Base-by-base conservation (phyloP, 2,888 invertebrate species). In the Palloptera scutellata region DNA sequence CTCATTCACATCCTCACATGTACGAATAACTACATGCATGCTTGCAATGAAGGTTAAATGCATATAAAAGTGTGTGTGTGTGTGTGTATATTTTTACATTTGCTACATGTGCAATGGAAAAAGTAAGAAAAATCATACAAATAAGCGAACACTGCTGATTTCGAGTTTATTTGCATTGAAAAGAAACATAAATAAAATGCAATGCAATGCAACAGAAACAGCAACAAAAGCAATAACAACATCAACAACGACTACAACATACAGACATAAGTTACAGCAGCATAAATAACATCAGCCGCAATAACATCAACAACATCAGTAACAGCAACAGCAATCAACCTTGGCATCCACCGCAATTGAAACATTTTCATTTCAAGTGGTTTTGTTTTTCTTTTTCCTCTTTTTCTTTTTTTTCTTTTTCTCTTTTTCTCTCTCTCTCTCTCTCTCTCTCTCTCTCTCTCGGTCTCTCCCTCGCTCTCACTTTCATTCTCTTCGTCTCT, bases 131-230 rank as follows among this genome's bases (percentile, higher is more conserved):
- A 60, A 60, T 60, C 51, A 51, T 51, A 30, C 30, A 30, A 30
- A 30, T 30, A 30, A 30, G 6, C 30, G 30, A 30, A 30, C 6
- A 6, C 30, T 30, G 30, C 30, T 30, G 30, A 30, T 30, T 30
- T 30, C 6, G 30, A 30, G 30, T 30, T 30, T 30, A 30, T 30
- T 30, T 30, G 30, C 30, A 4, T 30, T 30, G 30, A 30, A 30
- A 30, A 30, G 30, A 30, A 79, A 76, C 77, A 77, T 81, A 83
- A 83, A 83, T 83, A 82, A 83, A 83, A 79, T 77, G 73, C 76
- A 78, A 76, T 42, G 45, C 42, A 60, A 66, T 59, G 58, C 60
- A 66, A 60, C 60, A 42, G 60, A 45, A 65, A 65, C 59, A 42
- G 60, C 65, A 61, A 54, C 60, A 65, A 60, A 17, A 15, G 40